These are phyloP conservation scores for Limanda limanda DNA, from an alignment of 2,113 vertebrate genomes.

Conservation along the genomic window DNA sequence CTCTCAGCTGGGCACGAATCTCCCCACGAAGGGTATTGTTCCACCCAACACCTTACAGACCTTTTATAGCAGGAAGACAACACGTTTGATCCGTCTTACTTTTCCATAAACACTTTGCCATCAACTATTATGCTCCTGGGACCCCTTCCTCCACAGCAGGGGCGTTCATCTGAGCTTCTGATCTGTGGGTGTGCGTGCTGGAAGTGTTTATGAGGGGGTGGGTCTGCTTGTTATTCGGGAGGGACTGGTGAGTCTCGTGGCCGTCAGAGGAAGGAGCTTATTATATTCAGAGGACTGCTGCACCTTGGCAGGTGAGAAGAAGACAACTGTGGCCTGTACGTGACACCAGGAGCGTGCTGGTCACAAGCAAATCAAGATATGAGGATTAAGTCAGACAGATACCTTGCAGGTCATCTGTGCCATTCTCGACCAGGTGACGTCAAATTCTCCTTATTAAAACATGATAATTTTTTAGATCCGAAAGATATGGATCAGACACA, in stretches of 20 bases:
- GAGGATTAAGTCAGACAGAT: constrained; percentile 10
- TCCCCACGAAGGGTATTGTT: constrained; percentile 12
- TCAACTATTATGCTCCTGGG: background rate
- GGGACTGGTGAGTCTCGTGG: constrained; percentile 17
- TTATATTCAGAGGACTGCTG: background rate
- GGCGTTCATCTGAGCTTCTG: background rate
- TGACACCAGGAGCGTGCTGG: constrained; percentile 20
- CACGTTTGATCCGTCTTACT: constrained; percentile 18
- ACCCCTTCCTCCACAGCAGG: constrained; percentile 6
- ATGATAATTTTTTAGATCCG: constrained; percentile 4
- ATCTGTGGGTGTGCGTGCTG: background rate
- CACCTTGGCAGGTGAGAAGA: background rate
- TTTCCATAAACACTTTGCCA: constrained; percentile 6
- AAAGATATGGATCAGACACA: constrained; percentile 39
- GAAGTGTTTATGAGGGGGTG: background rate
- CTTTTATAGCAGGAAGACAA: constrained; percentile 11
- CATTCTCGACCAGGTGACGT: background rate
- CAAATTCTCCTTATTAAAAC: background rate
- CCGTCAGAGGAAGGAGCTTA: background rate
- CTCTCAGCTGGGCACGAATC: constrained; percentile 38
- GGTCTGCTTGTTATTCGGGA: background rate
- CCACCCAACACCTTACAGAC: constrained; percentile 13
- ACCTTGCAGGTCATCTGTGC: background rate
- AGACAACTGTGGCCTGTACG: constrained; percentile 8
- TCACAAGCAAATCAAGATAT: constrained; percentile 19